Conservation (phyloP, 2,113 vertebrate genomes). For the Entelurus aequoreus region DNA sequence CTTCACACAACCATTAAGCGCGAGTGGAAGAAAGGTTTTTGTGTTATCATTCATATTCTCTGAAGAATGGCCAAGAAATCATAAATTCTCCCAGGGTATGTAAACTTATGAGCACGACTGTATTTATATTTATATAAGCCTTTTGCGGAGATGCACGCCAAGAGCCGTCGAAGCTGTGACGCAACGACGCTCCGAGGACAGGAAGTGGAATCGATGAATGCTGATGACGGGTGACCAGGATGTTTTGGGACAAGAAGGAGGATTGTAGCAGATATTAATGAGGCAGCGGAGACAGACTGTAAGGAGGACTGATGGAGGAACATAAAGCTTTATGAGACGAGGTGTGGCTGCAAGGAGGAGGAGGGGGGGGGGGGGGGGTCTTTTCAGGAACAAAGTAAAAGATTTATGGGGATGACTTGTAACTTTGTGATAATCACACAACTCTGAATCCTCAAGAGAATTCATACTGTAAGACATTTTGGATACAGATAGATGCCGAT, state of each 20-base stretch:
- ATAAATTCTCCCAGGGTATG: no score
- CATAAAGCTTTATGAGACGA: constrained; percentile 25
- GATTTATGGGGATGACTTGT: constrained; percentile 11
- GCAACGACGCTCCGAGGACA: constrained; percentile 36
- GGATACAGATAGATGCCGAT: no score
- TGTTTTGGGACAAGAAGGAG: constrained; percentile 8
- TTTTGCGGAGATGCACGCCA: constrained; percentile 46
- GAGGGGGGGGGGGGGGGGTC: background rate
- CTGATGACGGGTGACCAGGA: background rate
- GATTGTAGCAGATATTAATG: constrained; percentile 15
- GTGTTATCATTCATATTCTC: no score
- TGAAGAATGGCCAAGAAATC: no score
- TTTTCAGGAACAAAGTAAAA: background rate
- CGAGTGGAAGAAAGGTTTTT: no score
- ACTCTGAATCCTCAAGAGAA: no score
- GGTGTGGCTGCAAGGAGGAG: constrained; percentile 13
- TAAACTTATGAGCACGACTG: no score
- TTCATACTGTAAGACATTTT: no score
- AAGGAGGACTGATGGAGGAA: constrained; percentile 32
- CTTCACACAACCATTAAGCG: no score
- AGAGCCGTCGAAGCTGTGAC: constrained; percentile 53
- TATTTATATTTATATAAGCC: no score
- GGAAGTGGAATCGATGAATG: background rate
- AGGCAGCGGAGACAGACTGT: background rate
- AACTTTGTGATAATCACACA: background rate